A percentile compares a stretch with the other conserved stretches of the same genome.
Conservation (phyloP, 2,888 invertebrate genomes). For the Blastobasis lacticolella region DNA sequence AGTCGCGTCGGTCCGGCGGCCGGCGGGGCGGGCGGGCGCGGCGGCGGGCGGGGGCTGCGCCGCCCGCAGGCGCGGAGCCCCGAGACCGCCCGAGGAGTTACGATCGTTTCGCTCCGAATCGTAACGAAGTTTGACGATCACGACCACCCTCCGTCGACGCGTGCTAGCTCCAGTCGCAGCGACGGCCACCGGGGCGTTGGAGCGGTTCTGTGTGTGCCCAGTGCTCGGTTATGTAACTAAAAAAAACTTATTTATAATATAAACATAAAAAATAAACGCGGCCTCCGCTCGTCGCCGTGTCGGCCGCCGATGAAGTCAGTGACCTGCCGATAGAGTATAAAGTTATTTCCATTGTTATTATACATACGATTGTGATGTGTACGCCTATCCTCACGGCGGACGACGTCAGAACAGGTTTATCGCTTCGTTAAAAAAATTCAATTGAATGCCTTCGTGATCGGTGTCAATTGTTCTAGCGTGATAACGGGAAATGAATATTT, state of each 20-base stretch:
- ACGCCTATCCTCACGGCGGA: conserved; percentile 55
- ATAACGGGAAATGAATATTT: conserved; percentile 8
- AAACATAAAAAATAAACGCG: conserved; percentile 48
- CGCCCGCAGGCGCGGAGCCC: conserved; percentile 69
- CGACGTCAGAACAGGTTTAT: conserved; percentile 57
- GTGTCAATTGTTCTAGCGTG: conserved; percentile 8
- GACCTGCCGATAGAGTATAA: conserved; percentile 2
- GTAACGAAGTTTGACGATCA: conserved; percentile 69
- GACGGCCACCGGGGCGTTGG: conserved; percentile 67
- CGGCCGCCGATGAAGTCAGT: conserved; percentile 17
- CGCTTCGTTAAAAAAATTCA: conserved; percentile 45
- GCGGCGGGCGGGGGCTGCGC: conserved; percentile 34
- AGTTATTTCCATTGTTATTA: conserved; percentile 6
- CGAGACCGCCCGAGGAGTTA: conserved; percentile 62
- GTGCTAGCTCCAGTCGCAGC: conserved; percentile 68
- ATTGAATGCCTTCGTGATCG: conserved; percentile 24
- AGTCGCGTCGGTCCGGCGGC: conserved; percentile 34
- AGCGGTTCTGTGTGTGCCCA: conserved; percentile 52
- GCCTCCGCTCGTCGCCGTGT: conserved; percentile 23
- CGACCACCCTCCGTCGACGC: conserved; percentile 65
- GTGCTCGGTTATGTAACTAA: conserved; percentile 69
- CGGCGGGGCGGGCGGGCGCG: conserved; percentile 52
- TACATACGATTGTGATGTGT: conserved; percentile 61
- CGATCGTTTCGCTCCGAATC: conserved; percentile 67
- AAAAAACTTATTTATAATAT: conserved; percentile 68